These are phyloP conservation scores for Protonibea diacanthus DNA, from an alignment of 2,797 vertebrate genomes.

Conservation along the genomic window DNA sequence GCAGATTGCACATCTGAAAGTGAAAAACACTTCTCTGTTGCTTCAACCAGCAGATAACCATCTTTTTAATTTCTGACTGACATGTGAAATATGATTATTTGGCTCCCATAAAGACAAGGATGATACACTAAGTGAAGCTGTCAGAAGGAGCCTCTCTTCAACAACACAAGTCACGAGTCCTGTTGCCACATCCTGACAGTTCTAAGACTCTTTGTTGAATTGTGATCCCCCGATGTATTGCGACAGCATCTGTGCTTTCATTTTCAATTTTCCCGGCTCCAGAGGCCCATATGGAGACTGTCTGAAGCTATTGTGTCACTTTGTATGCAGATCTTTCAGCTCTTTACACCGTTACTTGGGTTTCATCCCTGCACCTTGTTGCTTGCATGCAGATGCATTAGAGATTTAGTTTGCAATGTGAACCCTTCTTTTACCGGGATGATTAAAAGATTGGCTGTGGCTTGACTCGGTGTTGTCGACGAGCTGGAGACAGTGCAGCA, in stretches of 20 bases:
- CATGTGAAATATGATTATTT: constrained; percentile 68
- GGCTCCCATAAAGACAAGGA: constrained; percentile 43
- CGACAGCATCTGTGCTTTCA: constrained; percentile 84
- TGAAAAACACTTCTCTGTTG: constrained; percentile 63
- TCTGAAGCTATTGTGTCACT: constrained; percentile 78
- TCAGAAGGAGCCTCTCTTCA: constrained; percentile 56
- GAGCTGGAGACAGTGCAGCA: constrained; percentile 19
- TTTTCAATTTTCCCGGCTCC: constrained; percentile 77
- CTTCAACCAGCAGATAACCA: constrained; percentile 53
- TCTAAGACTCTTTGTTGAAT: constrained; percentile 80
- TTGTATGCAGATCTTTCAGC: constrained; percentile 65
- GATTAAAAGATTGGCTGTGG: constrained; percentile 30
- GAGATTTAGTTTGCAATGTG: constrained; percentile 29
- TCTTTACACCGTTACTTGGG: constrained; percentile 22
- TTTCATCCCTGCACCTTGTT: constrained; percentile 40
- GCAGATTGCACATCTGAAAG: constrained; percentile 59
- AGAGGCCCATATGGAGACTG: constrained; percentile 81
- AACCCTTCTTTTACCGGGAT: constrained; percentile 24
- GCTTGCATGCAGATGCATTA: constrained; percentile 43
- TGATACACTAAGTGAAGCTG: constrained; percentile 62
- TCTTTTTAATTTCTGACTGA: constrained; percentile 61
- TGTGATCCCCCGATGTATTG: constrained; percentile 78
- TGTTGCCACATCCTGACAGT: constrained; percentile 76
- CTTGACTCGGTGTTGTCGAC: constrained; percentile 11
- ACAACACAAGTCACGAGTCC: constrained; percentile 46